A percentile compares a stretch with the other conserved stretches of the same genome.
Evolutionary conservation across 2,113 vertebrate species (phyloP).

Genomic region (Periophthalmus modestus): DNA sequence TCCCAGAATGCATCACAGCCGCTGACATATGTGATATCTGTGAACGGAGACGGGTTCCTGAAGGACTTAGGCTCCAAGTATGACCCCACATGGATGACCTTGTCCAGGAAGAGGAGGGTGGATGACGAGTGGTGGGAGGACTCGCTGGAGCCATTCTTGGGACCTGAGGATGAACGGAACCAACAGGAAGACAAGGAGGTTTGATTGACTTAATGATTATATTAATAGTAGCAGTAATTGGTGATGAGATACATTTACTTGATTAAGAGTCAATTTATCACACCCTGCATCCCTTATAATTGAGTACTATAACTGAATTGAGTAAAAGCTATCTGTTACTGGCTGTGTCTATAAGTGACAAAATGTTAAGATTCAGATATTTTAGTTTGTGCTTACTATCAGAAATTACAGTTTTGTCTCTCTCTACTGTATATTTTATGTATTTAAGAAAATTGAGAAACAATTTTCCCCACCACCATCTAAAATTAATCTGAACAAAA

Average conservation of each 20-base stretch:
- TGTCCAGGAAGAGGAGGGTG: conserved; percentile 84
- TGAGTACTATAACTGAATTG: not conserved
- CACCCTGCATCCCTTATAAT: not conserved
- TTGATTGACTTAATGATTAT: not conserved
- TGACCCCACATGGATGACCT: conserved; percentile 90
- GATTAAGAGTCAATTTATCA: not conserved
- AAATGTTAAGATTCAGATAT: too few relatives aligned
- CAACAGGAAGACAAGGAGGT: conserved; percentile 89
- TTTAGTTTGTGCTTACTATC: not conserved
- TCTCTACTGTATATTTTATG: not conserved
- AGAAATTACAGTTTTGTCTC: not conserved
- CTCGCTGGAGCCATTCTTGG: conserved; percentile 79
- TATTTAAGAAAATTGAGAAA: too few relatives aligned
- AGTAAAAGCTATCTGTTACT: not conserved
- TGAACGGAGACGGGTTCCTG: conserved; percentile 82
- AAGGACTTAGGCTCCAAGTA: conserved; percentile 92
- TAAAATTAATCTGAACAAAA: too few relatives aligned
- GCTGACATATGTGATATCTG: conserved; percentile 83
- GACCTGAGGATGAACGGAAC: conserved; percentile 73
- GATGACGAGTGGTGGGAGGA: conserved; percentile 91
- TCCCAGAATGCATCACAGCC: conserved; percentile 83
- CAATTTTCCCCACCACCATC: too few relatives aligned
- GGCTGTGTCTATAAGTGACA: too few relatives aligned
- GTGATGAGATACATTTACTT: too few relatives aligned
- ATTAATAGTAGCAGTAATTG: too few relatives aligned